These are phyloP conservation scores for Pyrochroa serraticornis DNA, from an alignment of 2,888 invertebrate species.

Conservation along the genomic window DNA sequence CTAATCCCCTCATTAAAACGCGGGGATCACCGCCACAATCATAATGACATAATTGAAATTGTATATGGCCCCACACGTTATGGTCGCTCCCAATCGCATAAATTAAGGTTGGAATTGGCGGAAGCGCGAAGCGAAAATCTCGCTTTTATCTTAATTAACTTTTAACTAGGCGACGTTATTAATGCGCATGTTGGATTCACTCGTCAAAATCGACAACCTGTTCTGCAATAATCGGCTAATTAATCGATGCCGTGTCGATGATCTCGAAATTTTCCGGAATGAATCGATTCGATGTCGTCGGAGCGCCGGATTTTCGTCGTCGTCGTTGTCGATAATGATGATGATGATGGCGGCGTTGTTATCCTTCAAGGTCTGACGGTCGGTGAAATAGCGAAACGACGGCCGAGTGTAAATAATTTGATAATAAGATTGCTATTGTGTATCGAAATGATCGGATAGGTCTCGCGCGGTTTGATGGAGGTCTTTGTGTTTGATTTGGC, in stretches of 20 bases:
- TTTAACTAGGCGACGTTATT: constrained; percentile 26
- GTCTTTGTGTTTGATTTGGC: too few relatives aligned
- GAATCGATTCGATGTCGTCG: too few relatives aligned
- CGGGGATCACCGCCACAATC: constrained; percentile 41
- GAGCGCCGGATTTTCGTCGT: too few relatives aligned
- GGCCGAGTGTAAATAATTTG: constrained; percentile 22
- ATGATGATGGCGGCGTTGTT: not conserved
- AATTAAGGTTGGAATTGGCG: constrained; percentile 4
- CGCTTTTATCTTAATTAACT: constrained; percentile 32
- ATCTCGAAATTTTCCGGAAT: too few relatives aligned
- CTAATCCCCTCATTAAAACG: constrained; percentile 41
- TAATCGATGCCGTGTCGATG: constrained; percentile 14
- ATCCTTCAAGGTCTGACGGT: constrained; percentile 6
- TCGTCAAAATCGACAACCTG: constrained; percentile 28
- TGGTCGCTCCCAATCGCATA: constrained; percentile 1
- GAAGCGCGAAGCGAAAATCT: constrained; percentile 11
- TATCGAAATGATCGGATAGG: constrained; percentile 13
- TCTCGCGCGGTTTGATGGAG: too few relatives aligned
- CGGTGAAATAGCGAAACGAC: constrained; percentile 4
- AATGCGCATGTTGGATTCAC: constrained; percentile 25
- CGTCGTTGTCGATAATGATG: not conserved
- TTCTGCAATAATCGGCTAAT: constrained; percentile 28
- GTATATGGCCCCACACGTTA: constrained; percentile 37
- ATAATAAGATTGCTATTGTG: constrained; percentile 25
- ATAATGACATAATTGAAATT: constrained; percentile 47